A percentile compares a stretch with the other conserved stretches of the same genome.
These are phyloP conservation scores for Pteronura brasiliensis DNA, from an alignment of 2,113 vertebrate species.

Conservation along the genomic window DNA sequence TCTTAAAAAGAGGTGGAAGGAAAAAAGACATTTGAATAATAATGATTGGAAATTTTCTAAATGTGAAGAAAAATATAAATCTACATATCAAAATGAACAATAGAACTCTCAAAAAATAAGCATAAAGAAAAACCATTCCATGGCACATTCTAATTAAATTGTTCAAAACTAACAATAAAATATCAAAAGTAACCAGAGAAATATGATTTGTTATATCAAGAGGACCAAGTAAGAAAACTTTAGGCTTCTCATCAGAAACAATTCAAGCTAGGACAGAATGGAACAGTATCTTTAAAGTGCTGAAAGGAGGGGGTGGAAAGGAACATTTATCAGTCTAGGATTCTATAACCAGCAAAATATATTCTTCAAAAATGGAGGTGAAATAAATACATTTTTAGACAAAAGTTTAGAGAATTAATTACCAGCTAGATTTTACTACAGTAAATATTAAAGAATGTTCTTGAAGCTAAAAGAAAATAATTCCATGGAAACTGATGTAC, in stretches of 20 bases:
- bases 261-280: not conserved
- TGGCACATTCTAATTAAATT: not conserved
- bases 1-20: not conserved
- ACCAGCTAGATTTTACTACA: not conserved
- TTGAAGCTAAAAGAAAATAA: not conserved
- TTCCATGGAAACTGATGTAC: not conserved
- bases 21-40: not conserved
- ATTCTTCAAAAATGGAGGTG: not conserved
- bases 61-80: not conserved
- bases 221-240: not conserved
- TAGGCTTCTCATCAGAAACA: not conserved
- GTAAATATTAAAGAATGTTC: not conserved
- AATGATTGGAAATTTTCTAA: not conserved
- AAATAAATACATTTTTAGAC: not conserved
- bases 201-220: not conserved
- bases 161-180: not conserved
- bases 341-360: not conserved
- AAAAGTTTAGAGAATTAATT: not conserved
- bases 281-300: not conserved
- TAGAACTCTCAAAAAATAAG: not conserved
- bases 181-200: not conserved
- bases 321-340: not conserved
- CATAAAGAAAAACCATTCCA: not conserved
- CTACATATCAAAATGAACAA: not conserved
- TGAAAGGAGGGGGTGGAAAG: no score